Evolutionary conservation across 2,888 invertebrate species (phyloP), one percentile per base, ranked within the genome.

Genomic region (Cantharis flavilabris): DNA sequence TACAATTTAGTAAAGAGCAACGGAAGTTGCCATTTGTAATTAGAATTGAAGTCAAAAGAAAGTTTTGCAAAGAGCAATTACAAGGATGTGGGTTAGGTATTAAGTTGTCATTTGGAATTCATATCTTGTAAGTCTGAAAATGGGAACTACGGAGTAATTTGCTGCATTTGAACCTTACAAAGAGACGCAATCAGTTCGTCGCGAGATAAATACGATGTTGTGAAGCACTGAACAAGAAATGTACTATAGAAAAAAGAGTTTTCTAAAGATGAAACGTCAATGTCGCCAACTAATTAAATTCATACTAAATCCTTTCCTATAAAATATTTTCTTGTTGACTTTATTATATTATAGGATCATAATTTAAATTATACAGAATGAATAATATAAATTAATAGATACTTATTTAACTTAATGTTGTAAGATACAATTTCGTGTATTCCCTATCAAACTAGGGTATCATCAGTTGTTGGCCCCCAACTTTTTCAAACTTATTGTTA

Each of bases 51-150:
- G 65, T 28, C 20, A 71, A 72, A 30, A 72, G 67, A 18, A 26
- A 75, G 69, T 67, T 73, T 73, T 62, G 62, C 70, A 63, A 70
- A 73, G 73, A 71, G 75, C 70, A 75, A 75, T 71, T 75, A 70
- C 30, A 30, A 64, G 71, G 69, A 71, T 75, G 71, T 71, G 69
- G 67, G 75, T 71, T 71, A 71, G 71, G 71, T 71, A 75, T 71
- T 75, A 71, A 62, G 75, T 69, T 75, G 71, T 71, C 75, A 71
- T 71, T 75, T 65, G 62, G 71, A 75, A 75, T 75, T 75, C 75
- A 75, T 71, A 75, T 75, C 75, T 75, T 75, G 75, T 75, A 75
- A 71, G 71, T 64, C 33, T 67, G 67, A 71, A 71, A 75, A 75
- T 67, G 63, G 62, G 75, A 71, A 75, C 75, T 75, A 67, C 49